Evolutionary conservation across 2,797 vertebrate species (phyloP).

Genomic region (Helostoma temminkii): DNA sequence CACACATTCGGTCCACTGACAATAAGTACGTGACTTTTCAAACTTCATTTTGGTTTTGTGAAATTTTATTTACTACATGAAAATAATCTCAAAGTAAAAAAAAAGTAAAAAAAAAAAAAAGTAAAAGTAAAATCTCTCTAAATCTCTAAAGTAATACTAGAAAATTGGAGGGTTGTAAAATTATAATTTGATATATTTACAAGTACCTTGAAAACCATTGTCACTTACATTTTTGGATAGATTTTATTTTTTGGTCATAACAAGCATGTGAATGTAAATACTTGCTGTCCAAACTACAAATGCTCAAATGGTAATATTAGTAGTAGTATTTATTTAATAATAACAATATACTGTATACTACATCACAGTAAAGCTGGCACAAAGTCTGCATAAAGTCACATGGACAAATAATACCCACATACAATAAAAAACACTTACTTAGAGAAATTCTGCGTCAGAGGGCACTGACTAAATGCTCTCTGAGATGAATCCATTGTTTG

Average conservation of each 20-base stretch:
- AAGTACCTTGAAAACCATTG: neutral
- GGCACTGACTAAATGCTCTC: conserved; percentile 13
- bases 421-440: neutral
- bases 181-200: neutral
- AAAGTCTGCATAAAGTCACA: conserved; percentile 1
- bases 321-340: neutral
- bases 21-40: neutral
- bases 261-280: too few relatives aligned
- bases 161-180: too few relatives aligned
- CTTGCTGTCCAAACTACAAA: neutral
- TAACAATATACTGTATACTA: neutral
- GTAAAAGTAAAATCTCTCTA: too few relatives aligned
- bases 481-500: conserved; percentile 4
- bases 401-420: neutral
- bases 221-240: neutral
- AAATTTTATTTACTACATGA: neutral
- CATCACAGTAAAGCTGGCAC: neutral
- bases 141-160: too few relatives aligned
- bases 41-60: neutral
- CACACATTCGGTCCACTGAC: neutral
- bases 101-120: too few relatives aligned
- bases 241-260: neutral
- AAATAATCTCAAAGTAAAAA: neutral
- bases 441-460: conserved; percentile 31
- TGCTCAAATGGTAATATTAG: neutral